Base-by-base conservation (phyloP, 2,888 invertebrate genomes). In the Aphodius sticticus region DNA sequence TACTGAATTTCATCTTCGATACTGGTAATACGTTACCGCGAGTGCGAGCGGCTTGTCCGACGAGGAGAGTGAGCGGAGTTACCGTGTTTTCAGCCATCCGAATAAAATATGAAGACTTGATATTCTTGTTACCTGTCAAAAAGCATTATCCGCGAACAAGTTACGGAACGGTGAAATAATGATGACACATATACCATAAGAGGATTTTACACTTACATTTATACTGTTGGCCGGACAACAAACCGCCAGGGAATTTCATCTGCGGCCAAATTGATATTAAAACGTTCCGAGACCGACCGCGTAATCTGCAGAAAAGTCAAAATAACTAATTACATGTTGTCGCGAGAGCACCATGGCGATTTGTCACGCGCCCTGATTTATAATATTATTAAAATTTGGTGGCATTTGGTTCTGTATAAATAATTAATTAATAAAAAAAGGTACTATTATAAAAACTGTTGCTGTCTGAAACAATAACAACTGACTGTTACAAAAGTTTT, bases 61-160 rank as follows among this genome's bases (percentile, higher is more conserved):
- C 74, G 74, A 74, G 26, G n/a, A 74, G 36, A 37, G 15, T 16
- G 71, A 71, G 71, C 76, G 75, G 26, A 77, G 72, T 77, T 74
- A 69, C 77, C 77, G 69, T 74, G 79, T 79, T 79, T 79, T 77
- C 77, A 78, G 77, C 77, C 77, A 77, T 79, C 74, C 69, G 74
- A 77, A 77, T 79, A 79, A 77, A 77, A 70, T 77, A 79, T 77
- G 79, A 81, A 75, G 76, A 81, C 79, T 81, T 81, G 81, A 81
- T 81, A 79, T 81, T 81, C 81, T 81, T 81, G 81, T 81, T 81
- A 75, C 81, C 78, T 77, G 81, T 81, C 81, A 81, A 81, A 81
- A 81, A 81, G 81, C 74, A 81, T 81, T 81, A 81, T 78, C 78
- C 74, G 81, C 74, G 74, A 78, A 79, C 79, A 77, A 77, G 78